A percentile compares a stretch with the other conserved stretches of the same genome.
These are phyloP conservation scores for Corvus hawaiiensis DNA, from an alignment of 2,113 vertebrate genomes.

Conservation along the genomic window DNA sequence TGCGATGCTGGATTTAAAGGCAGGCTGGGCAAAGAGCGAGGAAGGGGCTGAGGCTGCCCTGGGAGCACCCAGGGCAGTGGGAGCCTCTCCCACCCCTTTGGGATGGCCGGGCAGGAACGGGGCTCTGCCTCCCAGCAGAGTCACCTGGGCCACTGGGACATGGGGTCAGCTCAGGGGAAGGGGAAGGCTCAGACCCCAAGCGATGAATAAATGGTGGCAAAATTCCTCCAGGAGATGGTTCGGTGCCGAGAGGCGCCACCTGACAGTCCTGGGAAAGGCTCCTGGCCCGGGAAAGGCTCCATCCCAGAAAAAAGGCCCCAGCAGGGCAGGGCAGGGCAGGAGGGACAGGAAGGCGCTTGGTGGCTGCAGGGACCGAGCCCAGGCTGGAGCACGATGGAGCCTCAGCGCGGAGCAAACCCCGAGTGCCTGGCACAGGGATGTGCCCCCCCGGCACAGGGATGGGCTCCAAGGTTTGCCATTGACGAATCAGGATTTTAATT, in stretches of 20 bases:
- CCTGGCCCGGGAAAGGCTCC: not conserved
- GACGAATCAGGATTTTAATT: rapidly evolving
- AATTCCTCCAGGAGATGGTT: not conserved
- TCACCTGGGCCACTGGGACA: not conserved
- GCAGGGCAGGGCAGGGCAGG: not conserved
- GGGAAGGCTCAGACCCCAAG: not conserved
- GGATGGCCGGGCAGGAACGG: not conserved
- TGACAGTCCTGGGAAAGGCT: not conserved
- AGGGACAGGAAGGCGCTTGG: not conserved
- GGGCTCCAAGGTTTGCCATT: not conserved
- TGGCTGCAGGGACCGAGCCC: not conserved
- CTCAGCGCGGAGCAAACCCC: rapidly evolving
- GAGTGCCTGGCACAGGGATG: not conserved
- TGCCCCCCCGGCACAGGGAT: rapidly evolving
- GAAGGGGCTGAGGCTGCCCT: not conserved
- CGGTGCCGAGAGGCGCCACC: not conserved
- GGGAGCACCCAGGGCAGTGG: not conserved
- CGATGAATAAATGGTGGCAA: too few relatives aligned
- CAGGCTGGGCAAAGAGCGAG: not conserved
- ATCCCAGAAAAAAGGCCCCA: not conserved
- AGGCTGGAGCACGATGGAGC: not conserved
- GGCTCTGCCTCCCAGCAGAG: not conserved
- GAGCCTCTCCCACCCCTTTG: not conserved
- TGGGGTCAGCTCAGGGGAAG: not conserved
- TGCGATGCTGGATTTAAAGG: too few relatives aligned